Evolutionary conservation across 2,888 invertebrate genomes (phyloP).

Genomic region (Tanaodytes sp.): DNA sequence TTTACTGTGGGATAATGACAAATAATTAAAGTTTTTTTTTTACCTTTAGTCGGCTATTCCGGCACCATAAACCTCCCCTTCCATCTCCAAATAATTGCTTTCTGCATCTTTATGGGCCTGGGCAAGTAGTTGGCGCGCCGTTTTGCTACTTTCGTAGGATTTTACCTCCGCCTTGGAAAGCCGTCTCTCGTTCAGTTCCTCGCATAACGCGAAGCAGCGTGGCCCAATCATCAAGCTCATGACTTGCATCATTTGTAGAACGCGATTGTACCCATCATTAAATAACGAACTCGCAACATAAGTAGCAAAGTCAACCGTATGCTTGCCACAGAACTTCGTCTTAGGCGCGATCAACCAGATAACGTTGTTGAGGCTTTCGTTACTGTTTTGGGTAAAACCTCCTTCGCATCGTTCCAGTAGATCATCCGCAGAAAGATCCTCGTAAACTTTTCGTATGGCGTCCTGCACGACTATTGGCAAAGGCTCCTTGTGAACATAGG

Average conservation of each 20-base stretch:
- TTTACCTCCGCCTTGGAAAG: constrained; percentile 15
- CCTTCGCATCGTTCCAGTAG: no score
- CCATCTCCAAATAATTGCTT: constrained; percentile 21
- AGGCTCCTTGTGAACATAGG: constrained; percentile 4
- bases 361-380: no score
- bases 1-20: constrained; percentile 13
- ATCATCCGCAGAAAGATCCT: no score
- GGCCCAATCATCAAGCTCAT: constrained; percentile 27
- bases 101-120: constrained; percentile 20
- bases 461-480: constrained; percentile 21
- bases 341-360: no score
- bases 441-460: no score
- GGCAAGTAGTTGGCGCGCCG: constrained; percentile 15
- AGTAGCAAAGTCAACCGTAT: constrained; percentile 14
- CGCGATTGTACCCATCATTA: constrained; percentile 22
- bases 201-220: constrained; percentile 7
- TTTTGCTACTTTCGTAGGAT: constrained; percentile 18
- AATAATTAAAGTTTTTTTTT: constrained; percentile 8
- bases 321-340: constrained; percentile 39
- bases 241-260: constrained; percentile 31
- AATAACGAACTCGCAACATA: constrained; percentile 14
- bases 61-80: no score
- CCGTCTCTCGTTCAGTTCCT: constrained; percentile 17
- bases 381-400: no score
- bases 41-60: no score